Conservation (phyloP, 2,888 invertebrate genomes). For the Selenia dentaria region DNA sequence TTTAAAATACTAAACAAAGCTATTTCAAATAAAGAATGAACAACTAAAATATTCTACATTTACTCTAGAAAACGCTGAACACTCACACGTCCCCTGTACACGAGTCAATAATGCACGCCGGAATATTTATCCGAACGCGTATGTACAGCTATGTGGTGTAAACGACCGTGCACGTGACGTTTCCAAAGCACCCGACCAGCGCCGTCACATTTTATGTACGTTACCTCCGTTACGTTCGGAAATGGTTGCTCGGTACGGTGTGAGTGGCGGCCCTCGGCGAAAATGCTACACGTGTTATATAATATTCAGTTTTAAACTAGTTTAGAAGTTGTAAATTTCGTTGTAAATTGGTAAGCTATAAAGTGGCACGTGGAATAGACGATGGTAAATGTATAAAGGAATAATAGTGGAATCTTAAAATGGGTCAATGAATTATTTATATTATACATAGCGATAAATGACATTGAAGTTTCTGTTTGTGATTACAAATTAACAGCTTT, state of each 20-base stretch:
- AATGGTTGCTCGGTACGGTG: slow-evolving; percentile 26
- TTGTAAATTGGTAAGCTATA: slow-evolving; percentile 17
- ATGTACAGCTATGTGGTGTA: slow-evolving; percentile 21
- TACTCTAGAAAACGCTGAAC: slow-evolving; percentile 2
- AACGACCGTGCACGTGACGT: slow-evolving; percentile 29
- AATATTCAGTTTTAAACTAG: slow-evolving; percentile 30
- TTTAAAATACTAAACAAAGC: too few relatives aligned
- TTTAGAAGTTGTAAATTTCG: slow-evolving; percentile 23
- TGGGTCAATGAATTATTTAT: too few relatives aligned
- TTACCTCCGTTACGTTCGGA: slow-evolving; percentile 12
- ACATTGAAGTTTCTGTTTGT: too few relatives aligned
- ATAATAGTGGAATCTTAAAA: background rate
- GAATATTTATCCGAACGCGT: slow-evolving; percentile 25
- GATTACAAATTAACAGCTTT: too few relatives aligned
- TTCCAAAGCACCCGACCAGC: slow-evolving; percentile 12
- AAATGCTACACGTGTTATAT: slow-evolving; percentile 26
- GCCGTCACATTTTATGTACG: slow-evolving; percentile 18
- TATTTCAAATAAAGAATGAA: too few relatives aligned
- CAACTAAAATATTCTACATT: background rate
- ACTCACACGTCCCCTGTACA: slow-evolving; percentile 3
- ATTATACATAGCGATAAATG: too few relatives aligned
- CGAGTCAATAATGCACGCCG: slow-evolving; percentile 28
- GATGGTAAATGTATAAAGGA: slow-evolving; percentile 1
- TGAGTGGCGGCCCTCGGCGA: slow-evolving; percentile 20
- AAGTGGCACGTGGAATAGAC: slow-evolving; percentile 3